These are phyloP conservation scores for Brachirus orientalis DNA, from an alignment of 2,113 vertebrate genomes.

Conservation along the genomic window DNA sequence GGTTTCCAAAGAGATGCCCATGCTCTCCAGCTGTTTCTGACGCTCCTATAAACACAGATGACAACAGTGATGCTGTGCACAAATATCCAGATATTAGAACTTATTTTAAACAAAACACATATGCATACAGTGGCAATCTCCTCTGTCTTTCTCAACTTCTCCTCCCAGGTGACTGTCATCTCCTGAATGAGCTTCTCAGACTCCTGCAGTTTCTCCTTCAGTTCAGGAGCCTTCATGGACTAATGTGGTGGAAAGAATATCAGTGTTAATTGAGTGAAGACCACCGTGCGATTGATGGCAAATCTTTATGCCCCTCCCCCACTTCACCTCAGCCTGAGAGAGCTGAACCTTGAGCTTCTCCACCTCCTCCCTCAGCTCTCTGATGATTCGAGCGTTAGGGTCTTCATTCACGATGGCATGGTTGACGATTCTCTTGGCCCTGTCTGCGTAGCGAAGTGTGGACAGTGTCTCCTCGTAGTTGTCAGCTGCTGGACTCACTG, in stretches of 20 bases:
- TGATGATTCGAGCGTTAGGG: constrained; percentile 96
- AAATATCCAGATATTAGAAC: not conserved
- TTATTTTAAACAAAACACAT: not conserved
- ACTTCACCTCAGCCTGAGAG: constrained; percentile 91
- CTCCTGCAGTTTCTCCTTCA: constrained; percentile 97
- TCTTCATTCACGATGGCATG: constrained; percentile 97
- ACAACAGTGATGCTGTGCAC: not conserved
- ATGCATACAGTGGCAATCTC: constrained; percentile 94
- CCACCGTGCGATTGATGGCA: not conserved
- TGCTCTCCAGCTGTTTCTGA: constrained; percentile 96
- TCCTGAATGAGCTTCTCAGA: constrained; percentile 98
- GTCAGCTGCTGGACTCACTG: constrained; percentile 95
- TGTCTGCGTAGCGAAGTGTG: constrained; percentile 94
- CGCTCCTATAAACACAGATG: constrained; percentile 85
- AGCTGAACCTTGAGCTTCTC: constrained; percentile 96
- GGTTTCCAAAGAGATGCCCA: constrained; percentile 97
- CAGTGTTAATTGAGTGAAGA: not conserved
- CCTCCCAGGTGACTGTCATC: constrained; percentile 97
- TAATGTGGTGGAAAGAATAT: constrained; percentile 45
- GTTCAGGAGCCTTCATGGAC: constrained; percentile 97
- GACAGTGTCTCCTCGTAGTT: constrained; percentile 99
- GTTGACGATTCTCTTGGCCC: constrained; percentile 97
- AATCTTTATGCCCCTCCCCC: not conserved
- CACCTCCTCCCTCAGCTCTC: constrained; percentile 95
- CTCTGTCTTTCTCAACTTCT: constrained; percentile 97